Base-by-base conservation (phyloP, 2,888 invertebrate genomes). In the Drosophila acutilabella region DNA sequence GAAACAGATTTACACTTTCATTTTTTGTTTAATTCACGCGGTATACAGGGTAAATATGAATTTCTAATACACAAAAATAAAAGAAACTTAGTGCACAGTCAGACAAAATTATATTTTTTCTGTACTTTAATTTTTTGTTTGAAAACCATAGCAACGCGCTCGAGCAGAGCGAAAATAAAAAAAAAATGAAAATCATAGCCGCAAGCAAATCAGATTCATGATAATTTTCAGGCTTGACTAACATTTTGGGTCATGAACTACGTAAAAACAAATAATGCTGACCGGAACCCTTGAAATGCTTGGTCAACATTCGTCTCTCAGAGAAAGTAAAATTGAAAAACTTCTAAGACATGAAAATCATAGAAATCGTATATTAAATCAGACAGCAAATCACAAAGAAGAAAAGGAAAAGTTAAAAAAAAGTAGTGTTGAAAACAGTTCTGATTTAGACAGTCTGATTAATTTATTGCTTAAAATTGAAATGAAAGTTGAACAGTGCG, bases 171-270 rank as follows among this genome's bases (percentile, higher is more conserved):
- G 47, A 56, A 60, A 3, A 36, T 4, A 13, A 36, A 36, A 13
- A 13, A 13, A 36, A 36, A 70, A 74, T 52, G 50, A 61, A 76
- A 76, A 73, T 73, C 78, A 73, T 44, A 66, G 42, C 61, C 51
- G 51, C 41, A 40, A 47, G 50, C 53, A 59, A 64, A 64, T 54
- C 57, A 64, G 64, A 74, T 70, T 64, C 60, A 74, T 78, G 57
- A 66, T 74, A 64, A 74, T 70, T 75, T 80, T 71, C 69, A 80
- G 62, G 80, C 79, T 76, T 79, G 73, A 76, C 65, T 76, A 73
- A 71, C 80, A 79, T 80, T 79, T 66, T 79, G 71, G 79, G 80
- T 79, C 79, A 79, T 70, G 76, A 80, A 69, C 80, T 70, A 50
- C 38, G 52, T 26, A 36, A 59, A 62, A 54, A 20, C 11, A 38